These are phyloP conservation scores for Rhegmatorhina hoffmannsi DNA, from an alignment of 2,113 vertebrate genomes.

Conservation along the genomic window DNA sequence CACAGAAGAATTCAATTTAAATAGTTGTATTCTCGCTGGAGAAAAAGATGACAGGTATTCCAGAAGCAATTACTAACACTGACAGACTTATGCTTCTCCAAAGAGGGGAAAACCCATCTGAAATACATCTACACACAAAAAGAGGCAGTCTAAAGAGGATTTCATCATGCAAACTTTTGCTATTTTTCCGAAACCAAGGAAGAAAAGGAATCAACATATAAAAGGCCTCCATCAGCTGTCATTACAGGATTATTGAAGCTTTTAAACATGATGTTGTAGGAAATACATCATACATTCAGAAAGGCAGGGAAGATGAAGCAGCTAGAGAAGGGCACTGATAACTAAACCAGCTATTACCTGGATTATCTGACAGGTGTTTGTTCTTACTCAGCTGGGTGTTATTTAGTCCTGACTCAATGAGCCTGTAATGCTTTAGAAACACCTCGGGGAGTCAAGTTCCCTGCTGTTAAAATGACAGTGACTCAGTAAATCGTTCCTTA, in stretches of 20 bases:
- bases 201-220: conserved; percentile 1
- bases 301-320: not conserved
- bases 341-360: conserved; percentile 47
- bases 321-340: conserved; percentile 40
- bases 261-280: not conserved
- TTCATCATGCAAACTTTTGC: not conserved
- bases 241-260: not conserved
- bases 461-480: conserved; percentile 52
- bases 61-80: not conserved
- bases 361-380: conserved; percentile 63
- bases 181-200: not conserved
- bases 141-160: not conserved
- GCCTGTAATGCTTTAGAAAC: conserved; percentile 36
- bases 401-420: conserved; percentile 60
- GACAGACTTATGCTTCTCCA: not conserved
- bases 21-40: not conserved
- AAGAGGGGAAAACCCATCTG: not conserved
- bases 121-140: not conserved
- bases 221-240: conserved; percentile 5
- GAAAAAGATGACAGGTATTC: not conserved
- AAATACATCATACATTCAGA: conserved; percentile 10
- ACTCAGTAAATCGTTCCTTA: conserved; percentile 48
- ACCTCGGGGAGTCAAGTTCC: conserved; percentile 30
- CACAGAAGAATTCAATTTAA: not conserved
- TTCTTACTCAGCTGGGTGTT: conserved; percentile 59